Conservation (phyloP, 2,888 invertebrate genomes). For the Idaea straminata region DNA sequence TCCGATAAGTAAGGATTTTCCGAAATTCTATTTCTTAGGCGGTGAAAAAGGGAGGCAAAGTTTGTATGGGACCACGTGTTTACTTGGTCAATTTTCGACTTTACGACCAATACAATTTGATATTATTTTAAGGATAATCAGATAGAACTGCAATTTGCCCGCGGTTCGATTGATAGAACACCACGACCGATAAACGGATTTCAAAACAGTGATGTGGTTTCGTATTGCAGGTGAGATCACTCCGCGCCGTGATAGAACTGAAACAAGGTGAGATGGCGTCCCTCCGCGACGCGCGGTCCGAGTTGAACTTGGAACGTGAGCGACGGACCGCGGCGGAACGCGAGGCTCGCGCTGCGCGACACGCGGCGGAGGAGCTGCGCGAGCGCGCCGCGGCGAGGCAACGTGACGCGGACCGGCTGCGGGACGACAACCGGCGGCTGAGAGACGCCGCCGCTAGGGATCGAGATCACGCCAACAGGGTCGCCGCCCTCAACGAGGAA, state of each 20-base stretch:
- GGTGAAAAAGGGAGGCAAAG: no score
- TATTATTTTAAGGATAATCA: no score
- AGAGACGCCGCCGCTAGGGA: slow-evolving; percentile 88
- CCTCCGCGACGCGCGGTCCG: slow-evolving; percentile 85
- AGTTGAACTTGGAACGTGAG: slow-evolving; percentile 86
- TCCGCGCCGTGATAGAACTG: slow-evolving; percentile 93
- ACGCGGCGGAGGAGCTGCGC: slow-evolving; percentile 92
- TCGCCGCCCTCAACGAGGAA: slow-evolving; percentile 92
- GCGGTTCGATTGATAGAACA: no score
- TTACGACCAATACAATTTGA: no score
- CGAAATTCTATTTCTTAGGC: no score
- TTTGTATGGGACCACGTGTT: no score
- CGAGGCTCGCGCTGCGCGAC: slow-evolving; percentile 87
- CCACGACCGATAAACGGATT: no score
- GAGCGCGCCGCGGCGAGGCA: slow-evolving; percentile 87
- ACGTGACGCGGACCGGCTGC: slow-evolving; percentile 83
- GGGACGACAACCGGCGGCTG: slow-evolving; percentile 84
- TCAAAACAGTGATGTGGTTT: background rate
- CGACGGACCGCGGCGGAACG: slow-evolving; percentile 86
- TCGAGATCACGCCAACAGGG: slow-evolving; percentile 86
- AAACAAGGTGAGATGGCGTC: slow-evolving; percentile 92
- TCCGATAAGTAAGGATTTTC: background rate
- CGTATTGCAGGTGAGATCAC: slow-evolving; percentile 77
- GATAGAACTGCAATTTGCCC: no score
- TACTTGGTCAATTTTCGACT: no score